Evolutionary conservation across 2,113 vertebrate species (phyloP), one percentile per base, ranked within the genome.

Genomic region (Neodontobutis hainanensis): DNA sequence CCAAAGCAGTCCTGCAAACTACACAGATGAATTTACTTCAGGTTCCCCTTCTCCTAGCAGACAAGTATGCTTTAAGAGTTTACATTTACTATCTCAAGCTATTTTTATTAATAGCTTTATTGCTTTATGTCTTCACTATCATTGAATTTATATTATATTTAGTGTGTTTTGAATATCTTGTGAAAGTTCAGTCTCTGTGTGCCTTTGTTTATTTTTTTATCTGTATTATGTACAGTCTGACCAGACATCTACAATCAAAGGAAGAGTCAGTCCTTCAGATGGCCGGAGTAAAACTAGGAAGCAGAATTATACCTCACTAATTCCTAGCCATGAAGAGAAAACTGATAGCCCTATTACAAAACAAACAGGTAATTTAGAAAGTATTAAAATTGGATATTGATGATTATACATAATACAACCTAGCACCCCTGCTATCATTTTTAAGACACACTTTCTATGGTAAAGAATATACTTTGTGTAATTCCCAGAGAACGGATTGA

Each of bases 291-390:
- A 84, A 76, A 86, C 76, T 68, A 87, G 80, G 70, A 88, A 87
- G 68, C 94, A 93, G 34, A 83, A 83, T 6, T 82, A 8, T 27
- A 83, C 91, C 58, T 61, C 87, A 73, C 92, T 78, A 75, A 93
- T 89, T 49, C 70, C 84, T 65, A 86, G 87, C 6, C 77, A 67
- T 40, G 92, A 88, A 80, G 94, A 89, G 88, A 93, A 92, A 82
- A 86, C 92, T 80, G 94, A 96, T 55, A 92, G 92, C 53, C 86
- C 91, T 2, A 91, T 93, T 46, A 75, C 92, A 85, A 93, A 90
- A 11, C 95, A 94, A 47, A 95, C 94, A 70, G 97, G 96, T 98
- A 89, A 93, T 92, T 82, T 60, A 75, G 5, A 11, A 6, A 38
- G 19, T 27, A 27, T n/a, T n/a, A 27, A 27, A 27, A 2, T 34